Evolutionary conservation across 1,140 invertebrate species (phyloP).

Genomic region (Zaprionus davidi): DNA sequence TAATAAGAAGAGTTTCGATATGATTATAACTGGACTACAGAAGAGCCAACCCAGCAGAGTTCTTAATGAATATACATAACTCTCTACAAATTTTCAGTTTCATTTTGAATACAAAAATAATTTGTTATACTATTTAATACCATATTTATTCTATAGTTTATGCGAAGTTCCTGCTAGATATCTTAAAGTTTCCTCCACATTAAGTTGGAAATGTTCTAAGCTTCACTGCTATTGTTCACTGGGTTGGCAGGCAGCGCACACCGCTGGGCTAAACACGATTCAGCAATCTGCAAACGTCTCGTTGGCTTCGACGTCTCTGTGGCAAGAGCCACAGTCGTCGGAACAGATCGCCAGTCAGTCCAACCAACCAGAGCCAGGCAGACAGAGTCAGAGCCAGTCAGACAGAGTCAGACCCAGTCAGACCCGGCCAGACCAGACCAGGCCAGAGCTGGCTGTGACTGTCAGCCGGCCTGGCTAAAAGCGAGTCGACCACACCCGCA

Average conservation of each 20-base stretch:
- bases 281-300: slow-evolving; percentile 76
- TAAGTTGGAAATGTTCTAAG: background rate
- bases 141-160: too few species aligned
- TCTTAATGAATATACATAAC: too few species aligned
- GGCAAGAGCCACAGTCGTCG: slow-evolving; percentile 37
- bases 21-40: background rate
- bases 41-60: background rate
- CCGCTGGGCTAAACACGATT: slow-evolving; percentile 79
- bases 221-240: slow-evolving; percentile 61
- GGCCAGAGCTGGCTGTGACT: slow-evolving; percentile 17
- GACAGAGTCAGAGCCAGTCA: slow-evolving; percentile 53
- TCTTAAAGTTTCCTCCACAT: background rate
- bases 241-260: slow-evolving; percentile 52
- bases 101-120: too few species aligned
- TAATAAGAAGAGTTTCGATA: background rate
- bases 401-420: slow-evolving; percentile 37
- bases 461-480: slow-evolving; percentile 42
- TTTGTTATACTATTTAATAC: too few species aligned
- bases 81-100: too few species aligned
- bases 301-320: slow-evolving; percentile 67
- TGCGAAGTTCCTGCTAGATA: too few species aligned
- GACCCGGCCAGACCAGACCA: slow-evolving; percentile 43
- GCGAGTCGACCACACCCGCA: slow-evolving; percentile 84
- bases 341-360: slow-evolving; percentile 73
- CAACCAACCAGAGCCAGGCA: slow-evolving; percentile 41